Evolutionary conservation across 92 coral and sea anemone species (phyloP).

Genomic region (Nematostella vectensis): DNA sequence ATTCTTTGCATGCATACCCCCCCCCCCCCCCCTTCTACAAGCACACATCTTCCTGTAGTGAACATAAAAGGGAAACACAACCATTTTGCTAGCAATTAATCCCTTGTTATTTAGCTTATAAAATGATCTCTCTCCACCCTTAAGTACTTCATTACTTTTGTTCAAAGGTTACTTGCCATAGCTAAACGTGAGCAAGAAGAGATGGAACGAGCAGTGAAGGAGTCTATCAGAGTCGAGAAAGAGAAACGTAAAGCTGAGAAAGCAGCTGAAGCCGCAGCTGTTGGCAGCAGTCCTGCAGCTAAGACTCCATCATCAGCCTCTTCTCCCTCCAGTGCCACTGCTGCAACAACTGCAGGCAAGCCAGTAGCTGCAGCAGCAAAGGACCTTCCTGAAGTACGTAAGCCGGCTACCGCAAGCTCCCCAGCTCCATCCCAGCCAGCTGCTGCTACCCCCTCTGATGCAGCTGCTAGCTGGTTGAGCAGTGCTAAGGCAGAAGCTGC

Average conservation of each 20-base stretch:
- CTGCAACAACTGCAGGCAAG: background rate
- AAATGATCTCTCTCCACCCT: too few relatives aligned
- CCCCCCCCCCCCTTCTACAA: too few relatives aligned
- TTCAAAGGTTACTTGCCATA: slow-evolving; percentile 48
- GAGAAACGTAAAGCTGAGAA: slow-evolving; percentile 7
- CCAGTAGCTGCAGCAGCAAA: slow-evolving; percentile 19
- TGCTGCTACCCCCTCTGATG: slow-evolving; percentile 53
- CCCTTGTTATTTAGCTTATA: too few relatives aligned
- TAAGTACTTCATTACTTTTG: too few relatives aligned
- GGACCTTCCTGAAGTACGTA: slow-evolving; percentile 14
- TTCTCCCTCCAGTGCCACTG: background rate
- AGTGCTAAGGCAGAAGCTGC: slow-evolving; percentile 85
- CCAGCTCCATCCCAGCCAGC: too few relatives aligned
- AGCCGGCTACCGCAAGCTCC: background rate
- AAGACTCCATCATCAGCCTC: background rate
- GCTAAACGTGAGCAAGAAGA: slow-evolving; percentile 77
- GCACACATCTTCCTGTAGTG: too few relatives aligned
- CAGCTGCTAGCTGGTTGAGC: slow-evolving; percentile 85
- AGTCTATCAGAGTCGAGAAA: slow-evolving; percentile 28
- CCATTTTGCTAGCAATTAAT: too few relatives aligned
- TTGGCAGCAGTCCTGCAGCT: too few relatives aligned
- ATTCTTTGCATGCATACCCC: too few relatives aligned
- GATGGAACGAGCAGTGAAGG: slow-evolving; percentile 58
- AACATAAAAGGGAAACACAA: too few relatives aligned
- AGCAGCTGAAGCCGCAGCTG: background rate